Evolutionary conservation across 2,888 invertebrate species (phyloP).

Genomic region (Pristionchus japonicus): DNA sequence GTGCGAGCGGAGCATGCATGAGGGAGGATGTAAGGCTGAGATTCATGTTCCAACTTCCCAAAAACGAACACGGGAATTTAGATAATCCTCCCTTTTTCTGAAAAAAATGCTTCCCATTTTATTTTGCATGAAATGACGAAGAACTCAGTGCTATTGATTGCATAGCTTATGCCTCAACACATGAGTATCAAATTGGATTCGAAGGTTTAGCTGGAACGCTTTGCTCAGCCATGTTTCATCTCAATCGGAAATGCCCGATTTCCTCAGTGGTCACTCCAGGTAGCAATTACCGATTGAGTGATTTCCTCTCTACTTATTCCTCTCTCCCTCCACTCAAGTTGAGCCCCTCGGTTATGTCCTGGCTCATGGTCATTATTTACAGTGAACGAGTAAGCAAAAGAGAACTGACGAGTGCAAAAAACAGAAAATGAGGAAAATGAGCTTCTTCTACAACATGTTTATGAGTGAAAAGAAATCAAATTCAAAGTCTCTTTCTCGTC

Average conservation of each 20-base stretch:
- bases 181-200: too few species aligned
- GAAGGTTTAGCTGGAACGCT: too few species aligned
- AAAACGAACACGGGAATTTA: background rate
- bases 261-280: background rate
- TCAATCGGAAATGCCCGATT: background rate
- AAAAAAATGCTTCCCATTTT: background rate
- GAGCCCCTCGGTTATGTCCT: background rate
- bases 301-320: background rate
- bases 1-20: background rate
- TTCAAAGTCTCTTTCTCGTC: too few species aligned
- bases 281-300: conserved; percentile 27
- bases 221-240: background rate
- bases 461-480: too few species aligned
- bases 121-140: too few species aligned
- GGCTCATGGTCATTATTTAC: conserved; percentile 1
- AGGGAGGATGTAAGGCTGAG: background rate
- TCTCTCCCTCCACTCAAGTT: background rate
- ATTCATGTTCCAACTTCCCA: background rate
- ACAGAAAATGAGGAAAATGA: background rate
- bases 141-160: too few species aligned
- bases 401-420: background rate
- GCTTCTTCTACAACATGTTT: too few species aligned
- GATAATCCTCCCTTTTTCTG: too few species aligned
- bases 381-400: conserved; percentile 17
- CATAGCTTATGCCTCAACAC: too few species aligned